Percentiles rank a stretch among this genome's conserved stretches.
Evolutionary conservation across 2,888 invertebrate species (phyloP).

Genomic region (Bombylius discolor): DNA sequence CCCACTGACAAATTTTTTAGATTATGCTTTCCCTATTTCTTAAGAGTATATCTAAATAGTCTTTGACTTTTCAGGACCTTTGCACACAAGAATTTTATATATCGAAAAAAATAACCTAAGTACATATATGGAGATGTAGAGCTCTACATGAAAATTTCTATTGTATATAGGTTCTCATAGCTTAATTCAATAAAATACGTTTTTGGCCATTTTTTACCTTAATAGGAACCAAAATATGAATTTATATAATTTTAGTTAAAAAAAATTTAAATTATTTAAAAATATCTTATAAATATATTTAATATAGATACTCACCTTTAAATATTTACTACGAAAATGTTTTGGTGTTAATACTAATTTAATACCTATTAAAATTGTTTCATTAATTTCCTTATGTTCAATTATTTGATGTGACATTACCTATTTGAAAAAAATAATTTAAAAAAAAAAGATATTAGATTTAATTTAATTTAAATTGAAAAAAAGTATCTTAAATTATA

Average conservation of each 20-base stretch:
- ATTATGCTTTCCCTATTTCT: no score
- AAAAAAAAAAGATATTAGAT: neutral
- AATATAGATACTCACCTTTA: slow-evolving; percentile 14
- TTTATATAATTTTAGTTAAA: no score
- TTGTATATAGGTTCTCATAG: neutral
- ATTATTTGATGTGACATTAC: slow-evolving; percentile 11
- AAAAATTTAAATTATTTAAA: neutral
- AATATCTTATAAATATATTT: neutral
- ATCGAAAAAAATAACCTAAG: neutral
- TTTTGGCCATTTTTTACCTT: no score
- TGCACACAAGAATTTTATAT: no score
- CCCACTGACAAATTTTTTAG: no score
- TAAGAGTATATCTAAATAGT: no score
- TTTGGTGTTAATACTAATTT: slow-evolving; percentile 15
- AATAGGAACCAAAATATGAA: no score
- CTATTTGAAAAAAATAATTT: neutral
- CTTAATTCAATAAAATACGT: neutral
- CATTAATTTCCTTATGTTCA: slow-evolving; percentile 3
- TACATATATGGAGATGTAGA: neutral
- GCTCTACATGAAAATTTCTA: no score
- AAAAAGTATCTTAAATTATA: neutral
- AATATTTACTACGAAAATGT: slow-evolving; percentile 13
- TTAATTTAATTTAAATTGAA: neutral
- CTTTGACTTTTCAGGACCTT: no score
- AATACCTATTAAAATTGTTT: slow-evolving; percentile 10